Evolutionary conservation across 1,140 invertebrate genomes (phyloP).

Genomic region (Drosophila prosaltans): DNA sequence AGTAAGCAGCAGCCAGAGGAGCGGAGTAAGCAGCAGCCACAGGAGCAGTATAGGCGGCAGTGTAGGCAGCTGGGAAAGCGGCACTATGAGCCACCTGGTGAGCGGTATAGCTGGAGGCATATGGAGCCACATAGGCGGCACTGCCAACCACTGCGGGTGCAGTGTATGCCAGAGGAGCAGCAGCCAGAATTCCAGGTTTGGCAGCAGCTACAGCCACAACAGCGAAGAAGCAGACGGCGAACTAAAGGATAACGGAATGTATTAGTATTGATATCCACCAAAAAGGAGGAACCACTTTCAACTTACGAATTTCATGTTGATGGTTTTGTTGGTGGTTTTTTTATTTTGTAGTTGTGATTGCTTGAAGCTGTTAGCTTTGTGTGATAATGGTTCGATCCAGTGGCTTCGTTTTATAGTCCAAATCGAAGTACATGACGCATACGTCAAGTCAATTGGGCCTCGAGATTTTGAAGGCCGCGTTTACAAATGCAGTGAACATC

Average conservation of each 20-base stretch:
- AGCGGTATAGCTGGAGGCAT: constrained; percentile 72
- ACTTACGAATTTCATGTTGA: constrained; percentile 82
- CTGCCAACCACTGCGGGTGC: constrained; percentile 76
- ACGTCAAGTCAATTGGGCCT: constrained; percentile 18
- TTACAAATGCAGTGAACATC: constrained; percentile 66
- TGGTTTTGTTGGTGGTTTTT: constrained; percentile 37
- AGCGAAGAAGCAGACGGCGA: constrained; percentile 75
- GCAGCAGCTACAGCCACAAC: constrained; percentile 67
- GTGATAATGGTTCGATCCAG: constrained; percentile 43
- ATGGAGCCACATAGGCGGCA: constrained; percentile 84
- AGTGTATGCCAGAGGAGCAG: constrained; percentile 80
- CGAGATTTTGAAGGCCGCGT: constrained; percentile 48
- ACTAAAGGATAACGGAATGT: constrained; percentile 26
- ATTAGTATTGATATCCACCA: background rate
- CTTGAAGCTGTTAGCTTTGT: constrained; percentile 64
- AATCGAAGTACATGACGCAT: constrained; percentile 25
- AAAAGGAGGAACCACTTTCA: background rate
- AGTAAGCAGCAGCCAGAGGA: constrained; percentile 8
- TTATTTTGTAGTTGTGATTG: constrained; percentile 38
- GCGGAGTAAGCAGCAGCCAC: constrained; percentile 40
- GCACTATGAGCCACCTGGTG: constrained; percentile 56
- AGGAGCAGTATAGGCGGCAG: constrained; percentile 44
- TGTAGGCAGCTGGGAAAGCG: constrained; percentile 68
- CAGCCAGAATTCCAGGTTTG: constrained; percentile 61
- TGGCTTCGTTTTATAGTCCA: constrained; percentile 51